These are phyloP conservation scores for Diceros bicornis DNA, from an alignment of 2,797 vertebrate species.

Conservation along the genomic window DNA sequence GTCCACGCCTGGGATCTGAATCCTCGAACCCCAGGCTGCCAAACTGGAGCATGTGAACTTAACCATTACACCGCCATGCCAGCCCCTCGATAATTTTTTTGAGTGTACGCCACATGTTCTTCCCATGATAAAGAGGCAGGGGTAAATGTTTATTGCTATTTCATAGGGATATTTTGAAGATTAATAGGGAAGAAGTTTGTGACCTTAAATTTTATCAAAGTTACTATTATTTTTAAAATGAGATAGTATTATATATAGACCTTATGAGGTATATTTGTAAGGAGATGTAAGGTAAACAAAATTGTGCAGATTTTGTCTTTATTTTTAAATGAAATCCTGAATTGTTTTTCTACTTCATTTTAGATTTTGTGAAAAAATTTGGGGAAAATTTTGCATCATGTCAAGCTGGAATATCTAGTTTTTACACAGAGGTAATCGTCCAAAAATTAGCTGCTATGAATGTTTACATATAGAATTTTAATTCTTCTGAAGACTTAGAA, in stretches of 20 bases:
- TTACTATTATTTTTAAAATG: not conserved
- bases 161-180: not conserved
- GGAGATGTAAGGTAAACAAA: constrained; percentile 15
- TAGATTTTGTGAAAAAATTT: constrained; percentile 93
- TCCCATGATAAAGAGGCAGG: not conserved
- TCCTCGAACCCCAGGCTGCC: too few relatives aligned
- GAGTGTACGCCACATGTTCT: not conserved
- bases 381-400: constrained; percentile 95
- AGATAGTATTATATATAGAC: not conserved
- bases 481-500: constrained; percentile 4
- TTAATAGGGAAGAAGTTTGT: not conserved
- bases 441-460: not conserved
- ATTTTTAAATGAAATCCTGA: constrained; percentile 59
- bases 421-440: constrained; percentile 91
- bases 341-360: constrained; percentile 76
- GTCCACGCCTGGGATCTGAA: too few relatives aligned
- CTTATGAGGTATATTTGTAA: not conserved
- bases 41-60: too few relatives aligned
- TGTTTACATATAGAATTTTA: not conserved
- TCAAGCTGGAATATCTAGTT: constrained; percentile 96
- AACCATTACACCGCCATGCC: too few relatives aligned
- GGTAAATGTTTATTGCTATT: not conserved
- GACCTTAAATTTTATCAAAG: not conserved
- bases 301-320: not conserved
- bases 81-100: not conserved